Conservation (phyloP, 2,888 invertebrate species). For the Deilephila elpenor region DNA sequence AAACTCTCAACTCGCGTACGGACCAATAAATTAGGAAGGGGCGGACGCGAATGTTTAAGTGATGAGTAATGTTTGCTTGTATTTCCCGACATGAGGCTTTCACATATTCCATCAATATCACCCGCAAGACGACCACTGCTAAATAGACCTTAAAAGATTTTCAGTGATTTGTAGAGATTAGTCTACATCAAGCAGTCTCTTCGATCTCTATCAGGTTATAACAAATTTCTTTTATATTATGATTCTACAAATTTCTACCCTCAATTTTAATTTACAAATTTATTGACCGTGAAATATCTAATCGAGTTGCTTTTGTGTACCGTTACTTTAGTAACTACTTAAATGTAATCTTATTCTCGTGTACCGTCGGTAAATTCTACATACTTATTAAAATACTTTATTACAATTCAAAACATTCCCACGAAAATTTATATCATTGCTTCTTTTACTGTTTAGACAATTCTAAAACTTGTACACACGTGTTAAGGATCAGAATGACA, state of each 20-base stretch:
- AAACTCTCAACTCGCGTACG: constrained; percentile 50
- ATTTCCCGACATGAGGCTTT: constrained; percentile 19
- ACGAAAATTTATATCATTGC: not conserved
- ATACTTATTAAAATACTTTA: constrained; percentile 13
- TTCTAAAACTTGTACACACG: constrained; percentile 4
- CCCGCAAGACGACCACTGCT: too few relatives aligned
- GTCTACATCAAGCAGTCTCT: too few relatives aligned
- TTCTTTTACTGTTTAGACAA: not conserved
- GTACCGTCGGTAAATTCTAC: not conserved
- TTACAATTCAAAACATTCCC: constrained; percentile 27
- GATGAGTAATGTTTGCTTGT: constrained; percentile 69
- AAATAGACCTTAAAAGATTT: too few relatives aligned
- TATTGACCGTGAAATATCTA: constrained; percentile 12
- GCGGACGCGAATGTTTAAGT: constrained; percentile 73
- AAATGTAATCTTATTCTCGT: not conserved
- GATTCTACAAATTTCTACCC: not conserved
- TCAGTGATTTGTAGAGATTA: too few relatives aligned
- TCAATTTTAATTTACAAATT: constrained; percentile 10
- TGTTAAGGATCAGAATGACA: constrained; percentile 16
- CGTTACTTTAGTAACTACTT: not conserved
- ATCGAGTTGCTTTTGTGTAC: constrained; percentile 1
- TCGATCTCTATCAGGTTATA: too few relatives aligned
- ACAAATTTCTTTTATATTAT: not conserved
- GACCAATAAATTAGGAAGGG: constrained; percentile 64
- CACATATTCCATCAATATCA: not conserved